Evolutionary conservation across 2,113 vertebrate genomes (phyloP).

Genomic region (Podilymbus podiceps): DNA sequence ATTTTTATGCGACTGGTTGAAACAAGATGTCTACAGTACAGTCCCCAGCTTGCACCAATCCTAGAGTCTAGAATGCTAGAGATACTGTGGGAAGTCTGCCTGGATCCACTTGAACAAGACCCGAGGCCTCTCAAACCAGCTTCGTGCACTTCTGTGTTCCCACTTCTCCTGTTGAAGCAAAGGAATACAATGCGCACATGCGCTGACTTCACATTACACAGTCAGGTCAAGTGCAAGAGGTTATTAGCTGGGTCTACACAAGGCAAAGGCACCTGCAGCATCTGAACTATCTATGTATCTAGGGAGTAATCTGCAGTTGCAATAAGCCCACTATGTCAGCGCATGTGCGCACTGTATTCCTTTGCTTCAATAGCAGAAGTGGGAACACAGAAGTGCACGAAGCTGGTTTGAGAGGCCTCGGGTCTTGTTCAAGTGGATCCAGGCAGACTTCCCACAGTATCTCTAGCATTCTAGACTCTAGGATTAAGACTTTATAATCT

Average conservation of each 20-base stretch:
- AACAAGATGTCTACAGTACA: neutral
- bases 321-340: neutral
- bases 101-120: neutral
- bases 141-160: neutral
- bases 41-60: neutral
- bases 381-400: neutral
- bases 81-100: neutral
- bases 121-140: neutral
- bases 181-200: neutral
- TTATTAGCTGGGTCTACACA: neutral
- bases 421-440: neutral
- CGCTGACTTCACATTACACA: neutral
- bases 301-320: neutral
- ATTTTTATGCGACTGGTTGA: neutral
- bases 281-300: neutral
- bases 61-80: neutral
- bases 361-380: neutral
- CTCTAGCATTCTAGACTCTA: neutral
- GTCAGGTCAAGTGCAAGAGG: neutral
- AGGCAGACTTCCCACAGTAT: neutral
- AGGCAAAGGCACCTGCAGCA: neutral
- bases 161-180: neutral
- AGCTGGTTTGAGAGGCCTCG: neutral
- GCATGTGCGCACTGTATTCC: accelerated
- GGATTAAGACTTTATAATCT: no score